Conservation (phyloP, 2,888 invertebrate species). For the Lithophane semibrunnea region DNA sequence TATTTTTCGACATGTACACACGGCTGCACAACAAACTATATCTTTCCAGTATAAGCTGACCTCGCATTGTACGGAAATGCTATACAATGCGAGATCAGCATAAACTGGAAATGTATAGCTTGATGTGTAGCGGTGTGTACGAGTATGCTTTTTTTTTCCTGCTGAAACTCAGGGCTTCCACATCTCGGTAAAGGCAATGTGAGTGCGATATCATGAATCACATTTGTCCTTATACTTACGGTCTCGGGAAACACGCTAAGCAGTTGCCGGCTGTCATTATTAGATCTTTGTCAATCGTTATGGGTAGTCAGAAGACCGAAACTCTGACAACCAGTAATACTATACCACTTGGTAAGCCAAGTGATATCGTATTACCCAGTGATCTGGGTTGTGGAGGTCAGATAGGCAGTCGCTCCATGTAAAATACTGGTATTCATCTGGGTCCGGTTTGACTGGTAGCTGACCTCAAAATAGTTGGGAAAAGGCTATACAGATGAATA, state of each 20-base stretch:
- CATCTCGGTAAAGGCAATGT: not conserved
- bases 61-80: too few species aligned
- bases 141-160: not conserved
- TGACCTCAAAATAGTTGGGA: not conserved
- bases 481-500: not conserved
- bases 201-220: not conserved
- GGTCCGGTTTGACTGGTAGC: too few species aligned
- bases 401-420: not conserved
- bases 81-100: too few species aligned
- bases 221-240: conserved; percentile 1
- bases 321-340: not conserved
- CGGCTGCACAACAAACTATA: too few species aligned
- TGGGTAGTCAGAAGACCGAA: not conserved
- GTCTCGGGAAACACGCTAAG: too few species aligned
- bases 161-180: not conserved
- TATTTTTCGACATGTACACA: not conserved
- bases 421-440: not conserved
- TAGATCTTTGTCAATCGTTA: not conserved
- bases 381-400: not conserved
- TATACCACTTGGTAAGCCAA: too few species aligned
- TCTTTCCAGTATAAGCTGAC: too few species aligned
- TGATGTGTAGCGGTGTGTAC: too few species aligned
- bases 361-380: not conserved
- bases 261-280: not conserved
- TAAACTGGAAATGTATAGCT: too few species aligned